These are phyloP conservation scores for Tautogolabrus adspersus DNA, from an alignment of 2,113 vertebrate genomes.

Conservation along the genomic window DNA sequence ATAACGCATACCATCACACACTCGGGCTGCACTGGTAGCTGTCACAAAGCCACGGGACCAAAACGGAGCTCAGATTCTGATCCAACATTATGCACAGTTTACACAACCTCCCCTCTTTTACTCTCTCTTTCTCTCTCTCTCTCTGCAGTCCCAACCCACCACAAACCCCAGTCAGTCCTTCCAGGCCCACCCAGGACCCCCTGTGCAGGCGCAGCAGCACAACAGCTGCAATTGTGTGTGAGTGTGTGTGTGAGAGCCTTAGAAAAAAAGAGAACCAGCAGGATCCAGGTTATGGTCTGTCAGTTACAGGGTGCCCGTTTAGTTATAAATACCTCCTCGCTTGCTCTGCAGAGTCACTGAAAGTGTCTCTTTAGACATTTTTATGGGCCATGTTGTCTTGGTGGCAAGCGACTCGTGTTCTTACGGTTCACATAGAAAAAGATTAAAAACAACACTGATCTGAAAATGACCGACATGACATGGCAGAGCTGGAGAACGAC, in stretches of 20 bases:
- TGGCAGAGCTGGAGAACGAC: not conserved
- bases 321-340: conserved; percentile 63
- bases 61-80: conserved; percentile 43
- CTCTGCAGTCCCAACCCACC: conserved; percentile 27
- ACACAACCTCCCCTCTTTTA: conserved; percentile 38
- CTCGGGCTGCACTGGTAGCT: conserved; percentile 57
- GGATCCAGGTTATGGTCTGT: conserved; percentile 39
- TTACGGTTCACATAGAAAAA: not conserved
- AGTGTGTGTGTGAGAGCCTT: conserved; percentile 12
- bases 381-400: conserved; percentile 21
- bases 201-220: conserved; percentile 35
- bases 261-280: conserved; percentile 7
- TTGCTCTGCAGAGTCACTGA: conserved; percentile 31
- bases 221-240: conserved; percentile 36
- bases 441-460: not conserved
- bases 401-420: not conserved
- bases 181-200: conserved; percentile 53
- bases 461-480: not conserved
- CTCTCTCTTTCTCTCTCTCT: not conserved
- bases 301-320: conserved; percentile 36
- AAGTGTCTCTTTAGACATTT: conserved; percentile 30
- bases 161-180: conserved; percentile 37
- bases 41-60: conserved; percentile 65
- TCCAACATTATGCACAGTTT: conserved; percentile 49
- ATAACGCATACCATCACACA: conserved; percentile 54